Evolutionary conservation across 2,888 invertebrate species (phyloP).

Genomic region (Dicycla oo): DNA sequence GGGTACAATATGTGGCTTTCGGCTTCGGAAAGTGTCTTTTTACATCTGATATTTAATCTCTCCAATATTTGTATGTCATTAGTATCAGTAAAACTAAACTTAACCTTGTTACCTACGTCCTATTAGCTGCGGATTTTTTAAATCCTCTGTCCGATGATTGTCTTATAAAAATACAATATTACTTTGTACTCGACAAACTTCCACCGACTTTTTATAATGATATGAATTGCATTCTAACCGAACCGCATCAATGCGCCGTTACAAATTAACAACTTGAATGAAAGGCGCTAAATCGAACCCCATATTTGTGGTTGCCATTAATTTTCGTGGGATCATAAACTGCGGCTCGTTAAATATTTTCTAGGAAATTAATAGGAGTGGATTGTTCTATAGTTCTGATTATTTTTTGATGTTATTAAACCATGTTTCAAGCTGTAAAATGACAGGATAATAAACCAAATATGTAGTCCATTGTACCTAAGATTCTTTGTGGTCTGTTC

Average conservation of each 20-base stretch:
- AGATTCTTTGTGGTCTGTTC: not conserved
- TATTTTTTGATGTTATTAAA: conserved; percentile 1
- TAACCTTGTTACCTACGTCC: not conserved
- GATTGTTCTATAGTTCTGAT: not conserved
- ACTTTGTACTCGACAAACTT: not conserved
- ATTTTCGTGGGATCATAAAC: conserved; percentile 24
- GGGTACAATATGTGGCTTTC: no score
- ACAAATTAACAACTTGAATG: conserved; percentile 37
- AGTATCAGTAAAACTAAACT: not conserved
- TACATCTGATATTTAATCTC: not conserved
- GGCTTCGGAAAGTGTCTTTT: no score
- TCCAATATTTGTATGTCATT: not conserved
- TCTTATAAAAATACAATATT: not conserved
- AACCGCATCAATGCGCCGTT: conserved; percentile 16
- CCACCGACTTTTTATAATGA: not conserved
- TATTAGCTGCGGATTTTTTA: not conserved
- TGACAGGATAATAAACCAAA: conserved; percentile 1
- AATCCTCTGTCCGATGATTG: not conserved
- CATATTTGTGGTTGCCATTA: conserved; percentile 12
- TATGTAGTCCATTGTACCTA: conserved; percentile 3
- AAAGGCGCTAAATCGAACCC: conserved; percentile 14
- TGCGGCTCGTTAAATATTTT: conserved; percentile 9
- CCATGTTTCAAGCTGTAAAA: not conserved
- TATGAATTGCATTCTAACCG: not conserved
- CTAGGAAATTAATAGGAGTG: not conserved